Conservation (phyloP, 2,113 vertebrate genomes). For the Uropsilus gracilis region DNA sequence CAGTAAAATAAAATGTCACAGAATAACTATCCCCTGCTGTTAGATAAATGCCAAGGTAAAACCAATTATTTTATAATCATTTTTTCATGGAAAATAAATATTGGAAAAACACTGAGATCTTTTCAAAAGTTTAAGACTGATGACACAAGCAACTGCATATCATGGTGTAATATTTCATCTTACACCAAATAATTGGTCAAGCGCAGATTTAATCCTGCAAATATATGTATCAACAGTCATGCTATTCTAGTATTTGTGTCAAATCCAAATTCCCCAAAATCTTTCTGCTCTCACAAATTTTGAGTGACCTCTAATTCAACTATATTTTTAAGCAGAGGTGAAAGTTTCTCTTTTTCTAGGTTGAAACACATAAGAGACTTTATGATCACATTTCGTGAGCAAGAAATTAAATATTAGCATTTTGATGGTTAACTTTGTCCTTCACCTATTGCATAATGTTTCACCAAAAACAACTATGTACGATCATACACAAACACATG, state of each 20-base stretch:
- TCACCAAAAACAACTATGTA: background rate
- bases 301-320: background rate
- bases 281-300: background rate
- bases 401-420: background rate
- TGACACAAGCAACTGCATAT: conserved; percentile 21
- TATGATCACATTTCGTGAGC: background rate
- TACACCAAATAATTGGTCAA: conserved; percentile 47
- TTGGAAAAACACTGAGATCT: conserved; percentile 15
- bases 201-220: conserved; percentile 63
- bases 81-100: conserved; percentile 70
- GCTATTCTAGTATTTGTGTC: conserved; percentile 1
- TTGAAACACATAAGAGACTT: background rate
- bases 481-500: background rate
- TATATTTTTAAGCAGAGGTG: background rate
- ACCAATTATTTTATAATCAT: conserved; percentile 68
- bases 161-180: background rate
- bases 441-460: background rate
- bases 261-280: background rate
- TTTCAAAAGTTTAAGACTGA: conserved; percentile 56
- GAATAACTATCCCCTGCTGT: conserved; percentile 55
- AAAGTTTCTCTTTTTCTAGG: background rate
- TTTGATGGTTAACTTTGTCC: background rate
- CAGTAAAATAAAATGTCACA: conserved; percentile 62
- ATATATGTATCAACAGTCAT: conserved; percentile 35
- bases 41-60: conserved; percentile 60